Evolutionary conservation across 2,797 vertebrate species (phyloP).

Genomic region (Sylvia borin): DNA sequence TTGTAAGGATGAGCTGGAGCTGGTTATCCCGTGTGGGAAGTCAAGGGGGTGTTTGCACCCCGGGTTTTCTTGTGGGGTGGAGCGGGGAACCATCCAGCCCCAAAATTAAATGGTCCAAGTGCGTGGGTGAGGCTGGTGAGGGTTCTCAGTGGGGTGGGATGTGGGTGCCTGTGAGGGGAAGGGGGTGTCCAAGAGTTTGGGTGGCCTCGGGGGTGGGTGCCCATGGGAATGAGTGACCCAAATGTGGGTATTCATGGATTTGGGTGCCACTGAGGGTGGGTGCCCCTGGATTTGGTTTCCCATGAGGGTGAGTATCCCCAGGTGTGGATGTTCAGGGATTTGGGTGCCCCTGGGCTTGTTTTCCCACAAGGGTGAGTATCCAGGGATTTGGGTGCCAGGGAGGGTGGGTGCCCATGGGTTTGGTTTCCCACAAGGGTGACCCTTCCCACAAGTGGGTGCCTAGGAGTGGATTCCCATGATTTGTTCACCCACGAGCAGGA

Average conservation of each 20-base stretch:
- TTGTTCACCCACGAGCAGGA: neutral
- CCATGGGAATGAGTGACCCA: rapidly evolving
- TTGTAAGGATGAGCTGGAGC: neutral
- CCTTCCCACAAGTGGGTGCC: too few species aligned
- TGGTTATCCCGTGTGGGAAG: rapidly evolving
- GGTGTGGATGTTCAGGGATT: rapidly evolving
- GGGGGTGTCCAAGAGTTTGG: neutral
- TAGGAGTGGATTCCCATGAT: rapidly evolving
- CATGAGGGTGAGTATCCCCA: too few species aligned
- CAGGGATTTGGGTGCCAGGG: neutral
- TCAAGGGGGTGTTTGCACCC: rapidly evolving
- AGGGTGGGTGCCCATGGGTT: neutral
- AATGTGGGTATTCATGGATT: rapidly evolving
- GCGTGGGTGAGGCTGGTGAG: neutral
- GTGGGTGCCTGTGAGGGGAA: neutral
- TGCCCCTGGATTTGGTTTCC: neutral
- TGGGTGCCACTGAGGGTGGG: neutral
- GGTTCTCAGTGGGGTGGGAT: neutral
- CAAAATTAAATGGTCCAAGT: neutral
- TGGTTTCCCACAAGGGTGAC: too few species aligned
- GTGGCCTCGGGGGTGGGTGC: neutral
- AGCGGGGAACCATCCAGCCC: neutral
- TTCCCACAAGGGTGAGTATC: neutral
- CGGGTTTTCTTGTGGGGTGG: neutral
- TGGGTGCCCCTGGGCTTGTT: neutral